Evolutionary conservation across 2,113 vertebrate species (phyloP).

Genomic region (Labrus mixtus): DNA sequence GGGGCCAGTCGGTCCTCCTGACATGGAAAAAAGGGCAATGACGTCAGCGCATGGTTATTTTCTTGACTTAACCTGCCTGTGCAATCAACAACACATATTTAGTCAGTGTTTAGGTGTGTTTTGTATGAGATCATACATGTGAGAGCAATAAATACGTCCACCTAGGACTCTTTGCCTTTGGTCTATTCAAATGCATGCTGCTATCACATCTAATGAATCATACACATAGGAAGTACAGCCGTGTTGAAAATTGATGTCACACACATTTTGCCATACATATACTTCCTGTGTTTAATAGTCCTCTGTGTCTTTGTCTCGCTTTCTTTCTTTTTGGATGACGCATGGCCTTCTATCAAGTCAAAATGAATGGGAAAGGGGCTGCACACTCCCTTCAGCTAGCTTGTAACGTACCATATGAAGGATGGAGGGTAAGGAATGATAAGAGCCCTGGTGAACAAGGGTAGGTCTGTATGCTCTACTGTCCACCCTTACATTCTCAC

Average conservation of each 20-base stretch:
- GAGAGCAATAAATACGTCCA: slow-evolving; percentile 52
- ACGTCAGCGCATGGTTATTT: slow-evolving; percentile 59
- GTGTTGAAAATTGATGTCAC: slow-evolving; percentile 44
- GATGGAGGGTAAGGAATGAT: slow-evolving; percentile 53
- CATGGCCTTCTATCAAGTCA: slow-evolving; percentile 7
- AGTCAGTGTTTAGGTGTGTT: slow-evolving; percentile 39
- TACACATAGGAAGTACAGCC: slow-evolving; percentile 1
- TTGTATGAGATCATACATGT: slow-evolving; percentile 51
- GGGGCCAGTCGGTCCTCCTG: slow-evolving; percentile 30
- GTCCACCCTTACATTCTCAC: slow-evolving; percentile 18
- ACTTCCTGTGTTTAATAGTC: slow-evolving; percentile 16
- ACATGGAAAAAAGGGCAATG: slow-evolving; percentile 50
- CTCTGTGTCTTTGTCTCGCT: not conserved
- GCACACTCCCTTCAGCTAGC: slow-evolving; percentile 31
- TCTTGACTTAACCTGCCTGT: slow-evolving; percentile 55
- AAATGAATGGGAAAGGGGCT: slow-evolving; percentile 31
- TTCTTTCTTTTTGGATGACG: slow-evolving; percentile 25
- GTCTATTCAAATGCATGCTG: slow-evolving; percentile 19
- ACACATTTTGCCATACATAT: slow-evolving; percentile 19
- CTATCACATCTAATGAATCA: slow-evolving; percentile 34
- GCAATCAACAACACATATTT: slow-evolving; percentile 57
- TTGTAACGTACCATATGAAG: slow-evolving; percentile 40
- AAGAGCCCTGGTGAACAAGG: slow-evolving; percentile 49
- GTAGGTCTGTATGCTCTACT: slow-evolving; percentile 29
- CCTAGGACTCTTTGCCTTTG: slow-evolving; percentile 9